A percentile compares a stretch with the other conserved stretches of the same genome.
These are phyloP conservation scores for Probaryconus sp. DNA, from an alignment of 1,140 invertebrate genomes.

Conservation along the genomic window DNA sequence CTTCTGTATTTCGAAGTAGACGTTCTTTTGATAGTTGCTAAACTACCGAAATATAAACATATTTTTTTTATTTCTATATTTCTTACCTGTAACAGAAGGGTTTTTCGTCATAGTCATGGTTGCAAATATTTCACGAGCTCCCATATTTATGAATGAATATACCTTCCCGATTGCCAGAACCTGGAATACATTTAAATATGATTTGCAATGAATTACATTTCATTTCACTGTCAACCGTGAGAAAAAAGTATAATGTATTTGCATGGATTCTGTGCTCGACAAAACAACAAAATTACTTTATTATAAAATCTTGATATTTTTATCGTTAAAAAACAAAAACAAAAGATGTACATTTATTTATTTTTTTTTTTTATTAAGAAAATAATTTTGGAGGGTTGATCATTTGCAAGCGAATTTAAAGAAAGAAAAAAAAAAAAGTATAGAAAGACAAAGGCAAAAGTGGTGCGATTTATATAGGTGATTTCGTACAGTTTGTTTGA, in stretches of 20 bases:
- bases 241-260: slow-evolving; percentile 3
- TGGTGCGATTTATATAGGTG: slow-evolving; percentile 56
- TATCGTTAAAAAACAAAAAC: no score
- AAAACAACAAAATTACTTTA: slow-evolving; percentile 37
- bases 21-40: slow-evolving; percentile 19
- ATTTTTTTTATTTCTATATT: slow-evolving; percentile 44
- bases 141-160: slow-evolving; percentile 2
- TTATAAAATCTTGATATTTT: slow-evolving; percentile 18
- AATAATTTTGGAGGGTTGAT: no score
- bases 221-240: slow-evolving; percentile 39
- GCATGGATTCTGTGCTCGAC: slow-evolving; percentile 37
- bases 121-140: slow-evolving; percentile 10
- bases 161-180: neutral
- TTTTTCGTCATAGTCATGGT: slow-evolving; percentile 9
- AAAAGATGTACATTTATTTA: slow-evolving; percentile 9
- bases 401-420: no score
- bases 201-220: slow-evolving; percentile 13
- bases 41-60: slow-evolving; percentile 35
- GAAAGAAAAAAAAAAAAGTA: neutral
- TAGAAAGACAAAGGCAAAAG: slow-evolving; percentile 27
- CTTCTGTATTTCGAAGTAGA: slow-evolving; percentile 13
- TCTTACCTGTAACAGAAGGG: slow-evolving; percentile 20
- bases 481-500: slow-evolving; percentile 51
- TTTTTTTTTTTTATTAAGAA: slow-evolving; percentile 1
- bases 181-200: slow-evolving; percentile 35